Base-by-base conservation (phyloP, 2,888 invertebrate species). In the Yponomeuta malinellus region DNA sequence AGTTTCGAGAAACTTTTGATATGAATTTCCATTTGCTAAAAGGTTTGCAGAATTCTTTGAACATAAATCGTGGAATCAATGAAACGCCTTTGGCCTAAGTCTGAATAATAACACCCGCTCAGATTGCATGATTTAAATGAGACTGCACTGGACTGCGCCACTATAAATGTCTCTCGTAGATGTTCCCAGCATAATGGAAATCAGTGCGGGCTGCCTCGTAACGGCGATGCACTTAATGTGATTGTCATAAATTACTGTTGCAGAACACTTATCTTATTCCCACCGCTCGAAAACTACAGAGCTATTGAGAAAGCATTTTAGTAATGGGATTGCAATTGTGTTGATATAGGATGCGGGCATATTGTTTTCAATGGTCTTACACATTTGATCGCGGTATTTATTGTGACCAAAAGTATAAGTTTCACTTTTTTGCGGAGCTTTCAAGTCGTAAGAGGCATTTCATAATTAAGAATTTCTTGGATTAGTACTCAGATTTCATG, bases 181-280 rank as follows among this genome's bases (percentile, higher is more conserved):
- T 23, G 64, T 65, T 6, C 52, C 15, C 10, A 65, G 65, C 65
- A 29, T 65, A 65, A 65, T 65, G 65, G 31, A 65, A 65, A 29
- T 65, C 65, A 65, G 29, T 59, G 52, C 52, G 43, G 12, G 23
- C 68, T n/a, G 37, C 12, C 68, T 37, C 37, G 48, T 43, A 48
- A 15, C 68, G 33, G 43, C n/a, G 37, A 68, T 37, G 37, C 68
- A 68, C 43, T 48, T 68, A 68, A 68, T 68, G 37, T 48, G 15
- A 68, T 68, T 68, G 68, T 68, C 68, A 68, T 68, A 37, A 68
- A 68, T 48, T 37, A 23, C 68, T 37, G 33, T 68, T 43, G 15
- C 15, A 23, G 10, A 9, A 29, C 4, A 15, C n/a, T 48, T 68
- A 59, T 59, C 15, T 1, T 59, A 59, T 59, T 59, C 15, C 52